These are phyloP conservation scores for Cremastobaeus sp. DNA, from an alignment of 2,888 invertebrate genomes.

Conservation along the genomic window DNA sequence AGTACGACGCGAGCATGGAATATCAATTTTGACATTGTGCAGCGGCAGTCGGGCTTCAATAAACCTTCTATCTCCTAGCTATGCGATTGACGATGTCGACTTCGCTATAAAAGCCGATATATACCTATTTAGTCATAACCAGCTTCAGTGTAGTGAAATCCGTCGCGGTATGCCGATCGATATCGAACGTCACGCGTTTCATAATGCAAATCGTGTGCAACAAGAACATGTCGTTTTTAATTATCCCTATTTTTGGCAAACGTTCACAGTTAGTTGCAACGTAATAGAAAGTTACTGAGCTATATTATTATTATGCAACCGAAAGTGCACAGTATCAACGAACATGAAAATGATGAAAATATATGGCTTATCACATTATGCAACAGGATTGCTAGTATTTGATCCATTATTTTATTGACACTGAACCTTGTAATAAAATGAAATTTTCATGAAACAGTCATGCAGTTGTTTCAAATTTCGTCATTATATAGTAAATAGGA, in stretches of 20 bases:
- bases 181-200: conserved; percentile 64
- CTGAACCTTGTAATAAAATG: too few relatives aligned
- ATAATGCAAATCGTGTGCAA: conserved; percentile 57
- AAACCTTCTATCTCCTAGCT: conserved; percentile 34
- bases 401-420: too few relatives aligned
- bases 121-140: conserved; percentile 74
- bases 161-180: conserved; percentile 71
- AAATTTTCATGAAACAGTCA: too few relatives aligned
- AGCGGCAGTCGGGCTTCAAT: conserved; percentile 43
- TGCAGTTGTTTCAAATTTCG: too few relatives aligned
- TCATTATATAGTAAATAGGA: too few relatives aligned
- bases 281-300: conserved; percentile 39
- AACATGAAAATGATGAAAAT: conserved; percentile 3
- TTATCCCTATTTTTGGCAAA: conserved; percentile 59
- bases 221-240: conserved; percentile 58
- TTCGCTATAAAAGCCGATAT: conserved; percentile 72
- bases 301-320: conserved; percentile 32
- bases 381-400: too few relatives aligned
- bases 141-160: conserved; percentile 73
- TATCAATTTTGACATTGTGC: conserved; percentile 76
- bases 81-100: conserved; percentile 46
- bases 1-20: conserved; percentile 71
- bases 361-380: too few relatives aligned
- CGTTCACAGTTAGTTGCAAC: conserved; percentile 27
- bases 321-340: conserved; percentile 8